Base-by-base conservation (phyloP, 2,113 vertebrate genomes). In the Morone chrysops region DNA sequence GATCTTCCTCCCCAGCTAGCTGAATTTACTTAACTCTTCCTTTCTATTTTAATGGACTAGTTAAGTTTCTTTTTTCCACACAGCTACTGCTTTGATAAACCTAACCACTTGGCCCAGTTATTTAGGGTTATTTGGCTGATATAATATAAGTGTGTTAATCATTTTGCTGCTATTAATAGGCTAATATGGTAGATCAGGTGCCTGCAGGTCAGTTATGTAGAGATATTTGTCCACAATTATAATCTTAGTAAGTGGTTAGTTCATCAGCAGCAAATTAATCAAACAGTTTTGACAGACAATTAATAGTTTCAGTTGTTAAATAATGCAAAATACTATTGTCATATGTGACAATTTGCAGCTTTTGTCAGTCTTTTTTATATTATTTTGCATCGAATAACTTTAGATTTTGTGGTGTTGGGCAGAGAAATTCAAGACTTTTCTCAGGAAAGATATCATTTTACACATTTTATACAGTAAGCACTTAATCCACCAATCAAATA, bases 1-100 rank as follows among this genome's bases (percentile, higher is more conserved):
- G 48, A 80, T 31, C 54, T 54, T 12, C n/a, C n/a, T 50, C 8
- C n/a, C 0, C 5, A 59, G 17, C 41, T 56, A 54, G 31, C 18
- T 63, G 62, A 78, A 78, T 62, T 59, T 50, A 17, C 4, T 69
- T 14, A 82, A 50, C 66, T 75, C 63, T n/a, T 50, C 25, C 62
- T 59, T 59, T 79, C 36, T 36, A 8, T 13, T 51, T 22, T 18
- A 25, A 71, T 57, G 17, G 25, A 16, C 0, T 14, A 61, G 14
- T 25, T 62, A 6, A 43, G 54, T 53, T 70, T 56, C 11, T 70
- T 70, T n/a, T 40, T 14, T 31, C 8, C n/a, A 2, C 17, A 25
- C 5, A n/a, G 11, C 36, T 38, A 13, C 6, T 20, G 38, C 60
- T 68, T 71, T 43, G 4, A 66, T 45, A 71, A 50, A 18, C 4